phyloP scores from a whole-genome alignment of 2,888 invertebrate species.

The Ornithoptera alexandrae region DNA sequence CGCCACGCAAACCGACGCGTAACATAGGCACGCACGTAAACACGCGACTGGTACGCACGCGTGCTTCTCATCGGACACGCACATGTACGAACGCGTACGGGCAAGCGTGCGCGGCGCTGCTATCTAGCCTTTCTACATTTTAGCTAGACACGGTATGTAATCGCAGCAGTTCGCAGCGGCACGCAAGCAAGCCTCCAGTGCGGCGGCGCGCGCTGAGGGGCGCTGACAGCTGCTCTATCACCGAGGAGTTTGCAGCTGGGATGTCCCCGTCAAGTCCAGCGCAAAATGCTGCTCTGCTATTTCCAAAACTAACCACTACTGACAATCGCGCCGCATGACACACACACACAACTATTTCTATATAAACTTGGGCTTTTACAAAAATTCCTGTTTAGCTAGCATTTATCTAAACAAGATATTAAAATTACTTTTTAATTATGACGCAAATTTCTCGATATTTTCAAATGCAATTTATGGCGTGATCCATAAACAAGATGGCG shows the following conservation, averaged over 20 bases:
- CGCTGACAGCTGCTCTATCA: too few relatives aligned
- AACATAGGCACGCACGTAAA: constrained; percentile 23
- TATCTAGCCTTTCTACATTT: too few relatives aligned
- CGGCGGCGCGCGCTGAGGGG: too few relatives aligned
- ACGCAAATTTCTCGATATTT: constrained; percentile 18
- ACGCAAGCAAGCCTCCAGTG: too few relatives aligned
- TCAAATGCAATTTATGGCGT: background rate
- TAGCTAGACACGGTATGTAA: too few relatives aligned
- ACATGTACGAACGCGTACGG: background rate
- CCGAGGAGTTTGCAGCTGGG: too few relatives aligned
- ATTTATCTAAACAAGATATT: constrained; percentile 23
- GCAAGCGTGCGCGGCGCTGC: background rate
- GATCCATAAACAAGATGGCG: background rate
- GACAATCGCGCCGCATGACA: background rate
- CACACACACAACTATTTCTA: background rate
- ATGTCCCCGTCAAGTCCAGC: too few relatives aligned
- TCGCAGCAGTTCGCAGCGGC: too few relatives aligned
- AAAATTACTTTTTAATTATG: constrained; percentile 10
- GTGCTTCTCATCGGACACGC: background rate
- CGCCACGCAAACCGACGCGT: constrained; percentile 63
- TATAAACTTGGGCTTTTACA: constrained; percentile 1
- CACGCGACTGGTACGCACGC: constrained; percentile 7
- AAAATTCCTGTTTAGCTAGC: constrained; percentile 15
- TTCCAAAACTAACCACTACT: too few relatives aligned
- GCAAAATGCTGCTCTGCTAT: too few relatives aligned